A percentile compares a stretch with the other conserved stretches of the same genome.
Evolutionary conservation across 2,113 vertebrate species (phyloP).

Genomic region (Tragelaphus strepsiceros): DNA sequence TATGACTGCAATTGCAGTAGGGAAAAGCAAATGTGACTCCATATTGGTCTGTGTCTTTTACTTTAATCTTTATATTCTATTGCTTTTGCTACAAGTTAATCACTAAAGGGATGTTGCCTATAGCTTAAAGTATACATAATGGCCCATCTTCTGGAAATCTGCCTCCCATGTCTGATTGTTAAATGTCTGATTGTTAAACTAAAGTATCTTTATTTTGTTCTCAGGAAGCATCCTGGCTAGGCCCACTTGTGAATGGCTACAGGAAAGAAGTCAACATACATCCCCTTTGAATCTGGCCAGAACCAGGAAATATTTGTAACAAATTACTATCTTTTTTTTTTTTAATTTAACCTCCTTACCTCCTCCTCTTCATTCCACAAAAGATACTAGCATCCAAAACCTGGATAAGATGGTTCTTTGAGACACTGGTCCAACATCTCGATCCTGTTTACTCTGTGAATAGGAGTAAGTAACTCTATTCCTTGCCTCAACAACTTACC

Average conservation of each 20-base stretch:
- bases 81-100: not conserved
- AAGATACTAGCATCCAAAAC: not conserved
- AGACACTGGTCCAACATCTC: not conserved
- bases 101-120: not conserved
- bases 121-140: not conserved
- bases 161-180: not conserved
- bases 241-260: not conserved
- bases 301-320: not conserved
- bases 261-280: not conserved
- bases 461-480: not conserved
- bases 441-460: not conserved
- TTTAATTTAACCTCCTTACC: not conserved
- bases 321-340: not conserved
- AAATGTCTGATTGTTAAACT: not conserved
- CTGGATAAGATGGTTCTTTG: not conserved
- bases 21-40: not conserved
- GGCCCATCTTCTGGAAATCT: not conserved
- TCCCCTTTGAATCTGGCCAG: not conserved
- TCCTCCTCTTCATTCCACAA: not conserved
- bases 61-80: not conserved
- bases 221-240: not conserved
- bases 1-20: not conserved
- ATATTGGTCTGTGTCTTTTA: not conserved
- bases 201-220: not conserved
- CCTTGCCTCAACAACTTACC: not conserved